Percentiles rank a stretch among this genome's conserved stretches.
Evolutionary conservation across 30 jellyfish, hydroid and myxozoan genomes (phyloP).

Genomic region (Catostylus mosaicus): DNA sequence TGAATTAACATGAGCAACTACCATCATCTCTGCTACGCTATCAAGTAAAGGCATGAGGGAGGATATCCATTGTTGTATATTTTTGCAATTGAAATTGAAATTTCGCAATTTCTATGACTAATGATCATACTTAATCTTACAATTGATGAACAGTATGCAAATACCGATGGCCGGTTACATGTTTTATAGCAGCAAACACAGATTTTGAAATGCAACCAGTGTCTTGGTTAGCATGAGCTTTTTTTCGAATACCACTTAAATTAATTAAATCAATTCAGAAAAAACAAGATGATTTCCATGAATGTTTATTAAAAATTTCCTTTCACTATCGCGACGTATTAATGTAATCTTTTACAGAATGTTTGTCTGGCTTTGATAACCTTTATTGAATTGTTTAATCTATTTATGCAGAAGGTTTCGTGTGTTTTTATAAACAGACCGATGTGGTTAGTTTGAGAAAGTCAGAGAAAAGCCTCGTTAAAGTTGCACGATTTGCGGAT

Average conservation of each 20-base stretch:
- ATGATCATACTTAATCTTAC: too few relatives aligned
- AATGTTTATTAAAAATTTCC: background rate
- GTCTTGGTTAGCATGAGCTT: background rate
- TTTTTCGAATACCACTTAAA: background rate
- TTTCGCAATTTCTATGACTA: too few relatives aligned
- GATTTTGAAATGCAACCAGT: background rate
- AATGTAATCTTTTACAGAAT: background rate
- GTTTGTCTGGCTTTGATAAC: conserved; percentile 5
- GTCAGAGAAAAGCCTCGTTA: background rate
- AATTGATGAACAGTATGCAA: too few relatives aligned
- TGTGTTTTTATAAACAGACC: background rate
- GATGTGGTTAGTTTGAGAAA: background rate
- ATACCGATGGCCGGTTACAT: too few relatives aligned
- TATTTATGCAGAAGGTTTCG: background rate
- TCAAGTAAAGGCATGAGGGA: too few relatives aligned
- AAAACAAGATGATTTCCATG: background rate
- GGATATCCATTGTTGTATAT: too few relatives aligned
- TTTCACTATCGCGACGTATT: conserved; percentile 1
- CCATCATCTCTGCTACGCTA: too few relatives aligned
- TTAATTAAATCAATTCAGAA: background rate
- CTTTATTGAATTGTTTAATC: background rate
- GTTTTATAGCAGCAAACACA: too few relatives aligned
- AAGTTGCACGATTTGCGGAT: conserved; percentile 6
- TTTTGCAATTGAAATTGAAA: too few relatives aligned
- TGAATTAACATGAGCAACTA: too few relatives aligned